Base-by-base conservation (phyloP, 2,797 vertebrate species). In the Staurois parvus region DNA sequence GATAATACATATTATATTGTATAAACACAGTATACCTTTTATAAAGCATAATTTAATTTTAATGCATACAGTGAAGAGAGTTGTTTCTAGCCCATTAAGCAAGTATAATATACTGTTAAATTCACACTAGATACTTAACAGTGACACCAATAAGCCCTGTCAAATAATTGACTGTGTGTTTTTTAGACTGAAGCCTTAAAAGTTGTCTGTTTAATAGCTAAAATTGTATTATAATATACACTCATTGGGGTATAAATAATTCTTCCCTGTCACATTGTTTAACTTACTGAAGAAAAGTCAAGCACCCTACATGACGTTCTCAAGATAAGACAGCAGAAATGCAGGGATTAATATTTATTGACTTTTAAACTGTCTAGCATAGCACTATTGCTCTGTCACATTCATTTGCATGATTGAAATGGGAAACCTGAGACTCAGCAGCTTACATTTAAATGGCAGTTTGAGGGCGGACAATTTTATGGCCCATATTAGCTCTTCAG, bases 281-380 rank as follows among this genome's bases (percentile, higher is more conserved):
- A 74, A 85, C 56, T 79, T 73, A 79, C 34, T 73, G 76, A 70
- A n/a, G 59, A 52, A 74, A 62, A 85, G 69, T 74, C 56, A 79
- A 85, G 83, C 66, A 73, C 59, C 84, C 45, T 80, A 74, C 62
- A 75, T 75, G 77, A 85, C 84, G 74, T 45, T 56, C 75, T 80
- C 77, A 75, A 80, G 77, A 85, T 85, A 75, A 74, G 42, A 42
- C 77, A 29, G 72, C 30, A 48, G 59, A 67, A 79, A 48, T 40
- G 84, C 42, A 59, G 62, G 72, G 72, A 85, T 85, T 85, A 85
- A 68, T 85, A 85, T 80, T 85, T 85, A 85, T 85, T 85, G 74
- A 74, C 76, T 75, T 75, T 81, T 76, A 76, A 85, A 85, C 72
- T 81, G 78, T 85, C 72, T 76, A 6, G 66, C 78, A 62, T 32